A percentile compares a stretch with the other conserved stretches of the same genome.
Evolutionary conservation across 2,113 vertebrate genomes (phyloP).

Genomic region (Salvelinus fontinalis): DNA sequence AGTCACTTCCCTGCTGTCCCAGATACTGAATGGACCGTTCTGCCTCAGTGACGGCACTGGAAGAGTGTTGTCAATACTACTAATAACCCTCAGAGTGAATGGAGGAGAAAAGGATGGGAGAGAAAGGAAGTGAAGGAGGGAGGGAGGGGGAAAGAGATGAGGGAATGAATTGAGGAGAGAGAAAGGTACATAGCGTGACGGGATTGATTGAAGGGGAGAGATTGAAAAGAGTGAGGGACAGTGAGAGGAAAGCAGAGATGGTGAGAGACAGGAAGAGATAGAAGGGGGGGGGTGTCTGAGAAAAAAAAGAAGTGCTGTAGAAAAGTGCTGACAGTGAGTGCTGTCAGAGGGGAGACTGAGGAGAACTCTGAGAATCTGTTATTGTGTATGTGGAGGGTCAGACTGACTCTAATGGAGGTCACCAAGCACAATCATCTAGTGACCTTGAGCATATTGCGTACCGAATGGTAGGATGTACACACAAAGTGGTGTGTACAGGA

Average conservation of each 20-base stretch:
- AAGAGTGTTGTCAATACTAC: slow-evolving; percentile 18
- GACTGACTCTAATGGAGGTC: slow-evolving; percentile 48
- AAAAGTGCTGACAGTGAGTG: no score
- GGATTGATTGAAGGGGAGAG: no score
- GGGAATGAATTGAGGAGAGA: no score
- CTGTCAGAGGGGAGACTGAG: no score
- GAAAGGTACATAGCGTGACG: not conserved
- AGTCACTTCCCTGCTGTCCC: slow-evolving; percentile 44
- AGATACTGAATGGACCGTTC: slow-evolving; percentile 52
- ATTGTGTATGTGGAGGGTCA: slow-evolving; percentile 36
- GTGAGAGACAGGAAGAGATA: not conserved
- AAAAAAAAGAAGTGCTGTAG: no score
- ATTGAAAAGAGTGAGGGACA: not conserved
- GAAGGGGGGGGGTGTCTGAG: no score
- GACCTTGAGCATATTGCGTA: slow-evolving; percentile 17
- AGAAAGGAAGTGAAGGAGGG: no score
- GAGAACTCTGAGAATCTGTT: slow-evolving; percentile 33
- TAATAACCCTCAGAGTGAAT: slow-evolving; percentile 4
- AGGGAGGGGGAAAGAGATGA: no score
- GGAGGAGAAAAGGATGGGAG: no score
- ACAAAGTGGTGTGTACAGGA: no score
- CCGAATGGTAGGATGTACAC: no score
- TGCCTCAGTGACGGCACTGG: slow-evolving; percentile 47
- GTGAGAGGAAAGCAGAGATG: not conserved
- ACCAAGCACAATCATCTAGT: slow-evolving; percentile 46